These are phyloP conservation scores for Pinctada fucata DNA, from an alignment of 2,888 invertebrate genomes.

Conservation along the genomic window DNA sequence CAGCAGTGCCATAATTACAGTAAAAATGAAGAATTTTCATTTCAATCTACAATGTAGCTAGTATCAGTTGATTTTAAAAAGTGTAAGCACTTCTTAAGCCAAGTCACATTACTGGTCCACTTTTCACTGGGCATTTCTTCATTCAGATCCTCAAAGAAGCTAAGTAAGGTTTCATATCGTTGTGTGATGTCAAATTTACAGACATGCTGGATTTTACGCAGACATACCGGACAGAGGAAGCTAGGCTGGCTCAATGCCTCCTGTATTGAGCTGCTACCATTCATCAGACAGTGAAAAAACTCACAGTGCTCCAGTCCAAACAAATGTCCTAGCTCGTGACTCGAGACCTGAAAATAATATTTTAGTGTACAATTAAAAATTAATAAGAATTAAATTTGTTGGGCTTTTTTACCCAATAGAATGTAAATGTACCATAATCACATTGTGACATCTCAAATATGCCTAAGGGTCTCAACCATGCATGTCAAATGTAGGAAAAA, in stretches of 20 bases:
- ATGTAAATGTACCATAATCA: too few relatives aligned
- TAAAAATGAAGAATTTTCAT: too few relatives aligned
- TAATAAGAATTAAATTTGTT: background rate
- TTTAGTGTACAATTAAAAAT: background rate
- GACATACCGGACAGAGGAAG: conserved; percentile 74
- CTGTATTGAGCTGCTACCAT: conserved; percentile 69
- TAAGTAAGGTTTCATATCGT: conserved; percentile 57
- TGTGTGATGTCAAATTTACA: conserved; percentile 65
- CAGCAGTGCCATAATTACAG: too few relatives aligned
- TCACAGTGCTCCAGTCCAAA: conserved; percentile 72
- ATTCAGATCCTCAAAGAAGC: conserved; percentile 54
- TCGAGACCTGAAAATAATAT: conserved; percentile 62
- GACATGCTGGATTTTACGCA: conserved; percentile 70
- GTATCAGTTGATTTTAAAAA: conserved; percentile 37
- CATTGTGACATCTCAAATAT: too few relatives aligned
- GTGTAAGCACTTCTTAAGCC: conserved; percentile 54
- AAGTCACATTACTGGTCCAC: conserved; percentile 48
- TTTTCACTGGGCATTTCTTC: conserved; percentile 46
- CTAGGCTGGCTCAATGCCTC: conserved; percentile 71
- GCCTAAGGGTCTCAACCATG: too few relatives aligned
- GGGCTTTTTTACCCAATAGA: background rate
- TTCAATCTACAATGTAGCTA: too few relatives aligned
- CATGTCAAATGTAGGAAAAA: too few relatives aligned
- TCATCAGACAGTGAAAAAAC: conserved; percentile 73
- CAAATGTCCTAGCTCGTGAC: conserved; percentile 73